A percentile compares a stretch with the other conserved stretches of the same genome.
Evolutionary conservation across 2,888 invertebrate species (phyloP).

Genomic region (Drosophila gaucha): DNA sequence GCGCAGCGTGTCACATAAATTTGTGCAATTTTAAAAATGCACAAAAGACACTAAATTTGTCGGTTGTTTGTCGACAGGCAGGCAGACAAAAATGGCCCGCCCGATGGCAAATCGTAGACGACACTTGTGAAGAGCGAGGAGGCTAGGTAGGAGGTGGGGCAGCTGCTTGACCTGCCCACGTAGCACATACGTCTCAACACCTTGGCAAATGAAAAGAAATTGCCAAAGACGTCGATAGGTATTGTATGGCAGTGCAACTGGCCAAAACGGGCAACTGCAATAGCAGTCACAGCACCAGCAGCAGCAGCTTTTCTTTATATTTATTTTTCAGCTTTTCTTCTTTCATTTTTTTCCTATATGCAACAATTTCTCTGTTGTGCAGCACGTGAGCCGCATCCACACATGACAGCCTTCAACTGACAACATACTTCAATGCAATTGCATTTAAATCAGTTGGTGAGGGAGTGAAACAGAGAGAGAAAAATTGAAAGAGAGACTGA

Average conservation of each 20-base stretch:
- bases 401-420: conserved; percentile 44
- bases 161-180: conserved; percentile 58
- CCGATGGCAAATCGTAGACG: conserved; percentile 45
- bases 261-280: conserved; percentile 6
- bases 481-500: neutral
- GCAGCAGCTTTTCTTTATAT: conserved; percentile 6
- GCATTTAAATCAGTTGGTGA: conserved; percentile 74
- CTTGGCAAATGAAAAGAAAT: conserved; percentile 76
- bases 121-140: conserved; percentile 44
- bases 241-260: conserved; percentile 33
- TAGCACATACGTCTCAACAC: conserved; percentile 71
- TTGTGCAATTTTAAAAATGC: conserved; percentile 66
- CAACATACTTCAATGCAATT: conserved; percentile 77
- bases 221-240: conserved; percentile 45
- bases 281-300: neutral
- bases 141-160: neutral
- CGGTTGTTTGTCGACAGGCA: conserved; percentile 55
- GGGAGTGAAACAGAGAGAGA: neutral
- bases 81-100: conserved; percentile 27
- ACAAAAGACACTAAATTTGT: conserved; percentile 68
- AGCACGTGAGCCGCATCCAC: conserved; percentile 50
- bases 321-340: neutral
- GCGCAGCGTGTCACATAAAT: conserved; percentile 82
- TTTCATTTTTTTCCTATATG: conserved; percentile 26
- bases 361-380: conserved; percentile 53